A percentile compares a stretch with the other conserved stretches of the same genome.
These are phyloP conservation scores for Trachythela sp. DNA, from an alignment of 64 coral and sea anemone genomes.

Conservation along the genomic window DNA sequence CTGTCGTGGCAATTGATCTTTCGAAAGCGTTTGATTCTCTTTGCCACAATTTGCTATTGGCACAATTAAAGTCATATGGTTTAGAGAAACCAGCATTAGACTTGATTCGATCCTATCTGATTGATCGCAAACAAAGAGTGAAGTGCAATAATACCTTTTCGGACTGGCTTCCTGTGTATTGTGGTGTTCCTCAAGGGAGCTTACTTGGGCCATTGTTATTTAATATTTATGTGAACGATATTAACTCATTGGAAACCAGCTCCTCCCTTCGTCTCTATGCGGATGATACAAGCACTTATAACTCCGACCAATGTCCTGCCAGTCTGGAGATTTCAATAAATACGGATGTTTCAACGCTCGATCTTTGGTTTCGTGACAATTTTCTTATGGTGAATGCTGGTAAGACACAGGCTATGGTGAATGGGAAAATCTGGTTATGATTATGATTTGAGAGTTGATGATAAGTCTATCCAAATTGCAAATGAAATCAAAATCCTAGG, in stretches of 20 bases:
- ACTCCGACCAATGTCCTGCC: not conserved
- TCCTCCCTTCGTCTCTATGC: not conserved
- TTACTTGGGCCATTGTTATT: constrained; percentile 12
- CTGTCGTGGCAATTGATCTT: constrained; percentile 34
- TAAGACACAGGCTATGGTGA: not conserved
- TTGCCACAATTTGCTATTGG: constrained; percentile 15
- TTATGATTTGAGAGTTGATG: not conserved
- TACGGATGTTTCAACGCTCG: not conserved
- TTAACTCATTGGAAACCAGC: not conserved
- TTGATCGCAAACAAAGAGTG: constrained; percentile 5
- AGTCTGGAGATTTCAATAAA: not conserved
- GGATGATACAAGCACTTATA: constrained; percentile 19
- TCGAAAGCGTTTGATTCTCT: constrained; percentile 41
- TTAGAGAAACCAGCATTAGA: not conserved
- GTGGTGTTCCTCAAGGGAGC: constrained; percentile 17
- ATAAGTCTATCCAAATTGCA: not conserved
- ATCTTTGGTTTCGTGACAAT: not conserved
- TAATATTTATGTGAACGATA: constrained; percentile 11
- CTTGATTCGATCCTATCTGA: constrained; percentile 8
- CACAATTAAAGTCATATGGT: constrained; percentile 22
- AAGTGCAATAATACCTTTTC: constrained; percentile 20
- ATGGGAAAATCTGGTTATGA: not conserved
- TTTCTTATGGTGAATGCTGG: not conserved
- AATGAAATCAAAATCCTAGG: constrained; percentile 2
- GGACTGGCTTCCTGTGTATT: not conserved